These are phyloP conservation scores for Malacoraja senta DNA, from an alignment of 2,797 vertebrate species.

Conservation along the genomic window DNA sequence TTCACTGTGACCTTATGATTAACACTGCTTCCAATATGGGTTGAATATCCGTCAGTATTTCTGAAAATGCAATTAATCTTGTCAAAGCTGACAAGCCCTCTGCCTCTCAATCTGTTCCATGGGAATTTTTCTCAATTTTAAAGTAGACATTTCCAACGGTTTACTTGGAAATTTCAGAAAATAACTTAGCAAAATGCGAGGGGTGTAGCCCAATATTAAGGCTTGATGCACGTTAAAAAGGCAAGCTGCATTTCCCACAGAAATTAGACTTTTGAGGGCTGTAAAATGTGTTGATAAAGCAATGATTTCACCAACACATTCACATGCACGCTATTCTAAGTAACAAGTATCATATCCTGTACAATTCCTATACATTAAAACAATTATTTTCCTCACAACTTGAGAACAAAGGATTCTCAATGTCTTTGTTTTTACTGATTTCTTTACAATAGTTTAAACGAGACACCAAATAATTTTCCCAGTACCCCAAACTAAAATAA, in stretches of 20 bases:
- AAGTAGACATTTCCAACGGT: background rate
- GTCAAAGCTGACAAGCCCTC: slow-evolving; percentile 5
- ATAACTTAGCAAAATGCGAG: background rate
- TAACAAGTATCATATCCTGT: background rate
- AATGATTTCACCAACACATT: background rate
- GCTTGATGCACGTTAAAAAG: background rate
- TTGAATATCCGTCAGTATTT: background rate
- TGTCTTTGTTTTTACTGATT: background rate
- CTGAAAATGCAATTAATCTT: background rate
- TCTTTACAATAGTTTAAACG: background rate
- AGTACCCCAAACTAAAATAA: background rate
- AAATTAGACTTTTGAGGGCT: background rate
- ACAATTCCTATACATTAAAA: background rate
- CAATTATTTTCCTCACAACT: slow-evolving; percentile 1
- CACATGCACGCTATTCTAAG: background rate
- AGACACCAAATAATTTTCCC: background rate
- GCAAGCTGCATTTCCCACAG: background rate
- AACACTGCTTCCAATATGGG: background rate
- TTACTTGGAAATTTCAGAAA: background rate
- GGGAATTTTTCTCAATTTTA: background rate
- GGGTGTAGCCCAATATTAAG: too few relatives aligned
- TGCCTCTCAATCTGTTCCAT: slow-evolving; percentile 21
- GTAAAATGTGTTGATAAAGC: background rate
- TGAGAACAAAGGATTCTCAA: background rate
- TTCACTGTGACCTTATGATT: slow-evolving; percentile 2